These are phyloP conservation scores for Mesoclemmys tuberculata DNA, from an alignment of 2,113 vertebrate genomes.

Conservation along the genomic window DNA sequence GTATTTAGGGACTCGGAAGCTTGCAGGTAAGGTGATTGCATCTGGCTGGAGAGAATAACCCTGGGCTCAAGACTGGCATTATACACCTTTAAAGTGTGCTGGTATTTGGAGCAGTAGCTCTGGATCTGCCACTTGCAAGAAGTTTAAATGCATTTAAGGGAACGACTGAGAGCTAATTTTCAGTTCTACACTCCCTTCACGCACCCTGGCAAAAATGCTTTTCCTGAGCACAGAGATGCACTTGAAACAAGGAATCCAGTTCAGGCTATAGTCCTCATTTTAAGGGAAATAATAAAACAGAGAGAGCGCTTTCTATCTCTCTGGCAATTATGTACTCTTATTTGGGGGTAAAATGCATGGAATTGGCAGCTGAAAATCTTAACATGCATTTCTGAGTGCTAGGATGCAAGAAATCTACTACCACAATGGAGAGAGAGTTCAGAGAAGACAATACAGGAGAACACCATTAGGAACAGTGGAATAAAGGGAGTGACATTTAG, in stretches of 20 bases:
- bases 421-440: background rate
- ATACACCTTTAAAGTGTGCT: fast-evolving
- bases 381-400: background rate
- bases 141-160: background rate
- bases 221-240: background rate
- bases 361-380: background rate
- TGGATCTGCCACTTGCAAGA: background rate
- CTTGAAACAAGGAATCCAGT: fast-evolving
- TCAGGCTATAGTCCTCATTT: background rate
- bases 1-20: background rate
- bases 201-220: background rate
- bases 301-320: background rate
- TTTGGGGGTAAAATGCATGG: background rate
- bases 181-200: background rate
- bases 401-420: background rate
- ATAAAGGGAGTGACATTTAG: background rate
- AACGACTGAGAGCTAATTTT: background rate
- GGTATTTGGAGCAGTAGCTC: fast-evolving
- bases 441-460: background rate
- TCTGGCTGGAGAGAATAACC: background rate
- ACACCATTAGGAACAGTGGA: background rate
- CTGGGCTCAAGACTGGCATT: background rate
- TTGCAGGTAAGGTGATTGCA: background rate
- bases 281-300: background rate
- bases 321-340: background rate